A percentile compares a stretch with the other conserved stretches of the same genome.
phyloP scores from a whole-genome alignment of 2,888 invertebrate genomes.

The Aquatica leii region DNA sequence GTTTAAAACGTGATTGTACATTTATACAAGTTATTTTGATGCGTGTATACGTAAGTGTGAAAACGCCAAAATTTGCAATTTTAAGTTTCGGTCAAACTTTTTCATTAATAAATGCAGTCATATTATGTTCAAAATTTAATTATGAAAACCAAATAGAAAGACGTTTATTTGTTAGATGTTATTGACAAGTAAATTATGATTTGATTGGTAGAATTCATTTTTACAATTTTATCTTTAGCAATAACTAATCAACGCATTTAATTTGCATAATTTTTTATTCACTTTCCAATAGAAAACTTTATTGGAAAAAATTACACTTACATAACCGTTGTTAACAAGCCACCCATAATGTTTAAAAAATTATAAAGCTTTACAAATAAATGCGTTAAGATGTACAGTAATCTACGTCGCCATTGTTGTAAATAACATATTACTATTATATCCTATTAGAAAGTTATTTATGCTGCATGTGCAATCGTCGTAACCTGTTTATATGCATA shows the following conservation, averaged over 20 bases:
- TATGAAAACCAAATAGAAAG: too few relatives aligned
- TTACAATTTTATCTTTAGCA: constrained; percentile 13
- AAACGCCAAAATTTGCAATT: too few relatives aligned
- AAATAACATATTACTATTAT: constrained; percentile 37
- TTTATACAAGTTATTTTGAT: constrained; percentile 12
- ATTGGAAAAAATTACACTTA: constrained; percentile 4
- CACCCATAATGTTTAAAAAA: constrained; percentile 8
- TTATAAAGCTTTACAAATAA: constrained; percentile 6
- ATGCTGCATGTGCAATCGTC: constrained; percentile 35
- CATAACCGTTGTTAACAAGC: constrained; percentile 11
- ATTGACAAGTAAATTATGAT: constrained; percentile 11
- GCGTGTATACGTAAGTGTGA: too few relatives aligned
- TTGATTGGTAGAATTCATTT: constrained; percentile 3
- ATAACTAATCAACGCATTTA: not conserved
- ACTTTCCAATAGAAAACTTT: constrained; percentile 14
- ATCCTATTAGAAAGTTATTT: constrained; percentile 40
- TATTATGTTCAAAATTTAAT: too few relatives aligned
- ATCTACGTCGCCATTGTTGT: constrained; percentile 33
- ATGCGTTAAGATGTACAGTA: constrained; percentile 23
- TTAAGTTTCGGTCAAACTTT: too few relatives aligned
- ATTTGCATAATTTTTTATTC: constrained; percentile 17
- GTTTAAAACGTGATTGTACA: constrained; percentile 18
- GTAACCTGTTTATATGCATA: constrained; percentile 38
- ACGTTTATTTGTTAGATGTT: not conserved
- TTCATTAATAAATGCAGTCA: too few relatives aligned